phyloP scores from a whole-genome alignment of 2,888 invertebrate genomes.

The Sisyra terminalis region DNA sequence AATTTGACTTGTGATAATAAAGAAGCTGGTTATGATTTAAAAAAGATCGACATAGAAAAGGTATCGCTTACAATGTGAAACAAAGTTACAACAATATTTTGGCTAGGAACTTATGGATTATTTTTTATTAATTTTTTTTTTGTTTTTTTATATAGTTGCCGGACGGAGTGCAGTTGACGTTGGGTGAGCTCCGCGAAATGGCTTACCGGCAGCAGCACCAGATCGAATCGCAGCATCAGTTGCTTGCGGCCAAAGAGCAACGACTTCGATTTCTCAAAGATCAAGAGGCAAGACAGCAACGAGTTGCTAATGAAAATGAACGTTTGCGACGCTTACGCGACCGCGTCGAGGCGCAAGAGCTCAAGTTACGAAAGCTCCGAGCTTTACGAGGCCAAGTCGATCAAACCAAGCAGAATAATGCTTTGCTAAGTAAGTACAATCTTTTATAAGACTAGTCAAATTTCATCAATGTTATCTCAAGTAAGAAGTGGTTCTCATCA shows the following conservation, averaged over 20 bases:
- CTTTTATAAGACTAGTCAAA: no score
- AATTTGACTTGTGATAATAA: no score
- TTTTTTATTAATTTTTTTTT: slow-evolving; percentile 3
- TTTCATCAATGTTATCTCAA: no score
- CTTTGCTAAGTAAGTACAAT: slow-evolving; percentile 67
- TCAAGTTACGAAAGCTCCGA: slow-evolving; percentile 79
- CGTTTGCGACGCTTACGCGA: slow-evolving; percentile 73
- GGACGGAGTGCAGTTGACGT: slow-evolving; percentile 80
- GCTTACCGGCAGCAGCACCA: slow-evolving; percentile 94
- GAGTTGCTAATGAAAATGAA: slow-evolving; percentile 75
- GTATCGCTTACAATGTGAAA: not conserved
- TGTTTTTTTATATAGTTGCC: slow-evolving; percentile 46
- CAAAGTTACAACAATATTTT: not conserved
- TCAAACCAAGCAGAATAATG: slow-evolving; percentile 80
- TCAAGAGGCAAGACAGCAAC: slow-evolving; percentile 66
- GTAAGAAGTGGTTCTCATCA: no score
- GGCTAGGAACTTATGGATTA: not conserved
- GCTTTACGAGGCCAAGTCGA: slow-evolving; percentile 89
- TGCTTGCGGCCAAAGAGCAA: slow-evolving; percentile 85
- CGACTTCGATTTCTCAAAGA: slow-evolving; percentile 86
- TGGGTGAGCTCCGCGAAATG: slow-evolving; percentile 95
- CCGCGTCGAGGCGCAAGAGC: slow-evolving; percentile 87
- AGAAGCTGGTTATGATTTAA: no score
- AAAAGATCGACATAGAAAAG: no score
- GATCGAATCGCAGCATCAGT: slow-evolving; percentile 87